phyloP scores from a whole-genome alignment of 2,888 invertebrate species.

The Tetanocera ferruginea region DNA sequence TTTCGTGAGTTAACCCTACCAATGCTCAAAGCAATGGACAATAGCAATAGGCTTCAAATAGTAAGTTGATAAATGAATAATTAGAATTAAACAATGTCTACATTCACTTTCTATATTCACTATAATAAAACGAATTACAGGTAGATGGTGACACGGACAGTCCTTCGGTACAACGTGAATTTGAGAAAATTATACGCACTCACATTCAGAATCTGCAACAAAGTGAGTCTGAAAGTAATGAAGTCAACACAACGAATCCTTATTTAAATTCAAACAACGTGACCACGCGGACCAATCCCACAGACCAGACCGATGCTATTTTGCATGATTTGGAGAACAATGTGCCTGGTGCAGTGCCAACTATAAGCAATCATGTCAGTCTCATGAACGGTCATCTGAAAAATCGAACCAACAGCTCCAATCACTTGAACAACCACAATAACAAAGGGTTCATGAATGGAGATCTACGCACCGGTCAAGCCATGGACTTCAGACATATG shows the following conservation, averaged over 20 bases:
- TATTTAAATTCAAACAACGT: not conserved
- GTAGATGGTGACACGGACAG: constrained; percentile 90
- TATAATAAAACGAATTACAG: constrained; percentile 67
- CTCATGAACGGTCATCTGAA: constrained; percentile 69
- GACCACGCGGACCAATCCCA: not conserved
- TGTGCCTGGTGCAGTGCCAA: constrained; percentile 69
- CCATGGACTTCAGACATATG: constrained; percentile 66
- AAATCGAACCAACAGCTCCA: constrained; percentile 55
- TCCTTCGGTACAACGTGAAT: constrained; percentile 82
- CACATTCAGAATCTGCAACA: constrained; percentile 75
- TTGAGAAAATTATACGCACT: constrained; percentile 78
- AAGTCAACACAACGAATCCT: constrained; percentile 23
- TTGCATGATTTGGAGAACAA: constrained; percentile 68
- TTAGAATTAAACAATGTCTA: not conserved
- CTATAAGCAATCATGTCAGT: constrained; percentile 70
- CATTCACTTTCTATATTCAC: too few relatives aligned
- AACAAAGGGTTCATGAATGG: constrained; percentile 60
- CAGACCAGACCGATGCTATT: constrained; percentile 64
- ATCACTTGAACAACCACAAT: constrained; percentile 49
- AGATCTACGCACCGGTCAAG: constrained; percentile 57
- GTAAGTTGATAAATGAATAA: constrained; percentile 73
- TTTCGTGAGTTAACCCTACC: constrained; percentile 91
- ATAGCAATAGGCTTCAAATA: constrained; percentile 84
- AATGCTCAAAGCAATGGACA: constrained; percentile 88
- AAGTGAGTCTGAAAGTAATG: constrained; percentile 10